Evolutionary conservation across 2,888 invertebrate species (phyloP), one percentile per base, ranked within the genome.

Genomic region (Seladonia tumulorum): DNA sequence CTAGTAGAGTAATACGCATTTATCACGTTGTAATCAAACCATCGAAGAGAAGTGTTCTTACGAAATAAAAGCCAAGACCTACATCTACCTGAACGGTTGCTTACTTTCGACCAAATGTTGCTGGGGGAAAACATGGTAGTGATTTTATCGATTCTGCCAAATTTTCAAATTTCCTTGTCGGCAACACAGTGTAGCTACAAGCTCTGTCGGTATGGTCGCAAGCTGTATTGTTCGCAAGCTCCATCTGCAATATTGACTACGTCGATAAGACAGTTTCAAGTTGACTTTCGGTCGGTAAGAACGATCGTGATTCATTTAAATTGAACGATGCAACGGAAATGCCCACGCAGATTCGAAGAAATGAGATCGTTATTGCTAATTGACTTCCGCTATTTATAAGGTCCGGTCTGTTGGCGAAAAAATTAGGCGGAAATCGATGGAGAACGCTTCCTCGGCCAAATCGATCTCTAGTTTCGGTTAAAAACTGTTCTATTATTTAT

Each of bases 21-120:
- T 77, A 70, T 77, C 83, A 74, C 66, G 57, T 82, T 88, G 63
- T 89, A 88, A 88, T 79, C 86, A 74, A 88, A 89, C 57, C 25
- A 77, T 79, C 35, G 29, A 45, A 53, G 66, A 70, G 14, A 22
- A 57, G 8, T 49, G 68, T 73, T 72, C 57, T 76, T 63, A 63
- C 25, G 42, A 74, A 81, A 86, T 79, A 86, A 82, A 86, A 68
- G 22, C 66, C 22, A 66, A 77, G 42, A 73, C 8, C n/a, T 53
- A 16, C 29, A 73, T 66, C 25, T 45, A 35, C n/a, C 57, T n/a
- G 5, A 22, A 49, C 14, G 14, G 14, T 53, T 8, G 3, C 18
- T 35, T 53, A 25, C 60, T 53, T 63, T 12, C 18, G 39, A 49
- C 39, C 0, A n/a, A 49, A 35, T 16, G 18, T 22, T n/a, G 5